These are phyloP conservation scores for Eptatretus burgeri DNA, from an alignment of 2,113 vertebrate species.

Conservation along the genomic window DNA sequence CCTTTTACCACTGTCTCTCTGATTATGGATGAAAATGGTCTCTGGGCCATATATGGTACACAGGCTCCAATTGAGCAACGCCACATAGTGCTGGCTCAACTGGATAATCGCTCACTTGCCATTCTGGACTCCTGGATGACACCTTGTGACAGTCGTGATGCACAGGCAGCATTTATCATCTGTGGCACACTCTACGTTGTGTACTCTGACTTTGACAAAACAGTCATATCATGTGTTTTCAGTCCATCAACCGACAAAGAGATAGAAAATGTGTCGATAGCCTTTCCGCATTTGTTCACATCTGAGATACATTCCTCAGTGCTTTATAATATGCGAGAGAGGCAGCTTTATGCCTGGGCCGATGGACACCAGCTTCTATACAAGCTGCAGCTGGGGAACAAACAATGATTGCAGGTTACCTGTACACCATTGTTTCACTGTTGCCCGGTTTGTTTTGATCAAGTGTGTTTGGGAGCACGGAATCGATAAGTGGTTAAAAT, in stretches of 20 bases:
- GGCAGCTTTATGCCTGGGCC: slow-evolving; percentile 60
- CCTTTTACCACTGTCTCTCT: slow-evolving; percentile 44
- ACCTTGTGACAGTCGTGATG: slow-evolving; percentile 30
- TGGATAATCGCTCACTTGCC: slow-evolving; percentile 24
- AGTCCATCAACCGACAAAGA: too few species aligned
- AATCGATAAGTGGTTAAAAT: too few species aligned
- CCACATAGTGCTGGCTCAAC: slow-evolving; percentile 41
- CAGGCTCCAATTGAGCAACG: neutral
- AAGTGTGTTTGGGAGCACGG: too few species aligned
- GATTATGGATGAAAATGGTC: slow-evolving; percentile 51
- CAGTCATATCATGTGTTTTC: too few species aligned
- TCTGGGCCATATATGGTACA: slow-evolving; percentile 46
- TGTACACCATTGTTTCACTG: too few species aligned
- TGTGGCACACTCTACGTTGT: slow-evolving; percentile 61
- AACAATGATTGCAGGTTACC: too few species aligned
- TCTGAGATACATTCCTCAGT: slow-evolving; percentile 25
- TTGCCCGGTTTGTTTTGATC: too few species aligned
- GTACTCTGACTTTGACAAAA: slow-evolving; percentile 19
- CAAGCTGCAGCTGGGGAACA: slow-evolving; percentile 17
- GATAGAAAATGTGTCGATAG: too few species aligned
- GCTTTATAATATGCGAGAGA: slow-evolving; percentile 50
- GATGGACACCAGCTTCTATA: slow-evolving; percentile 69
- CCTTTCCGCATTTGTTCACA: too few species aligned
- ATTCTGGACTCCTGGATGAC: slow-evolving; percentile 53
- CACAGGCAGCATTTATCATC: slow-evolving; percentile 50